phyloP scores from a whole-genome alignment of 1,140 invertebrate genomes.

The Pectinophora gossypiella region DNA sequence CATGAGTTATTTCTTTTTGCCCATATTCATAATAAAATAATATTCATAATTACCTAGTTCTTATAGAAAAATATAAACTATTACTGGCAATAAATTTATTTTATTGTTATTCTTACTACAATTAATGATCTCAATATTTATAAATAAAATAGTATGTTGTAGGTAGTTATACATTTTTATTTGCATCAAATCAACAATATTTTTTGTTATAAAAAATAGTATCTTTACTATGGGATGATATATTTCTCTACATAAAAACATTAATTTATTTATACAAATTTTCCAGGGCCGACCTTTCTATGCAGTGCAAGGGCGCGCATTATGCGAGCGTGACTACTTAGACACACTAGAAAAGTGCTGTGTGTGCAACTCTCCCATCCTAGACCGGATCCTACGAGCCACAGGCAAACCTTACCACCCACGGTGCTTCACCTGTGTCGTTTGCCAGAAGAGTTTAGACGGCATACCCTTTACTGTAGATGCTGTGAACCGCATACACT shows the following conservation, averaged over 20 bases:
- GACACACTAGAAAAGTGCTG: slow-evolving; percentile 97
- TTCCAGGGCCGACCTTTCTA: slow-evolving; percentile 92
- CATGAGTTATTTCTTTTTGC: no score
- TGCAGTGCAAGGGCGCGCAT: slow-evolving; percentile 92
- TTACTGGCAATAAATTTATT: no score
- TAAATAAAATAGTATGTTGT: no score
- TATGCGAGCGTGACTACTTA: slow-evolving; percentile 95
- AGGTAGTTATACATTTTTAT: no score
- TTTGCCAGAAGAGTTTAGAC: slow-evolving; percentile 95
- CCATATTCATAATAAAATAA: no score
- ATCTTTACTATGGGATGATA: no score
- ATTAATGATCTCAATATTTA: no score
- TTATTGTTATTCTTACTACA: no score
- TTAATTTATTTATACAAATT: not conserved
- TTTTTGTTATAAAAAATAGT: not conserved
- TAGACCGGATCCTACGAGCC: slow-evolving; percentile 94
- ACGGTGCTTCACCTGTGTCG: slow-evolving; percentile 96
- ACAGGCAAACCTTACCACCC: slow-evolving; percentile 99
- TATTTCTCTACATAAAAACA: not conserved
- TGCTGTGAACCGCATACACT: slow-evolving; percentile 97
- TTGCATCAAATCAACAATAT: not conserved
- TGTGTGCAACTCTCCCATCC: slow-evolving; percentile 94
- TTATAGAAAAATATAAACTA: no score
- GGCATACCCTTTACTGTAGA: slow-evolving; percentile 98
- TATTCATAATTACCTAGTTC: no score